Evolutionary conservation across 2,888 invertebrate species (phyloP).

Genomic region (Argyra leucocephala): DNA sequence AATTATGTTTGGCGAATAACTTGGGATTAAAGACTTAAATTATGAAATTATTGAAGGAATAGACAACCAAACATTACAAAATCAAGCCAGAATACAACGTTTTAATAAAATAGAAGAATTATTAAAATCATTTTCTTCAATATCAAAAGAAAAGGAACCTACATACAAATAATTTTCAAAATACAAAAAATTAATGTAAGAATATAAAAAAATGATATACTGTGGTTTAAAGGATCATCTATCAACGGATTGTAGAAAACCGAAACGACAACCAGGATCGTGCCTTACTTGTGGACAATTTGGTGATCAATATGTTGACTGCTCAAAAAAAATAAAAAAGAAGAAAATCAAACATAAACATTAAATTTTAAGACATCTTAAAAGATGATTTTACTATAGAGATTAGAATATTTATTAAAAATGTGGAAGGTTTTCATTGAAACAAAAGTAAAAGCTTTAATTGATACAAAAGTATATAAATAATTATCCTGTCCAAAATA

Average conservation of each 20-base stretch:
- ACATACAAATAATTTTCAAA: background rate
- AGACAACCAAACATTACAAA: conserved; percentile 9
- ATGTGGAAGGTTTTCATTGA: too few species aligned
- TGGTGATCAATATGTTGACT: too few species aligned
- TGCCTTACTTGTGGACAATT: conserved; percentile 8
- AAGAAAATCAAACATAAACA: background rate
- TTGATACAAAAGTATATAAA: too few species aligned
- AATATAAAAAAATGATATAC: background rate
- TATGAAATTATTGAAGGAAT: conserved; percentile 14
- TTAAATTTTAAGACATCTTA: too few species aligned
- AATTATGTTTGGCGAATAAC: background rate
- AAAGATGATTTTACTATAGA: too few species aligned
- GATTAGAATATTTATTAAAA: too few species aligned
- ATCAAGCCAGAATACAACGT: conserved; percentile 11
- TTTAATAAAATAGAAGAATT: conserved; percentile 9
- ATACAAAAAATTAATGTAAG: background rate
- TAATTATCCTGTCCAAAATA: too few species aligned
- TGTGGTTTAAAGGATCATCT: background rate
- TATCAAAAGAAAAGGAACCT: background rate
- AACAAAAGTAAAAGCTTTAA: too few species aligned
- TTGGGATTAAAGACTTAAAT: conserved; percentile 10
- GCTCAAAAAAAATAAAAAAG: background rate
- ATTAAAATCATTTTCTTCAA: background rate
- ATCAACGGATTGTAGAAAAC: conserved; percentile 10
- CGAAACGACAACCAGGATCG: conserved; percentile 13